Evolutionary conservation across 2,888 invertebrate species (phyloP).

Genomic region (Griposia aprilina): DNA sequence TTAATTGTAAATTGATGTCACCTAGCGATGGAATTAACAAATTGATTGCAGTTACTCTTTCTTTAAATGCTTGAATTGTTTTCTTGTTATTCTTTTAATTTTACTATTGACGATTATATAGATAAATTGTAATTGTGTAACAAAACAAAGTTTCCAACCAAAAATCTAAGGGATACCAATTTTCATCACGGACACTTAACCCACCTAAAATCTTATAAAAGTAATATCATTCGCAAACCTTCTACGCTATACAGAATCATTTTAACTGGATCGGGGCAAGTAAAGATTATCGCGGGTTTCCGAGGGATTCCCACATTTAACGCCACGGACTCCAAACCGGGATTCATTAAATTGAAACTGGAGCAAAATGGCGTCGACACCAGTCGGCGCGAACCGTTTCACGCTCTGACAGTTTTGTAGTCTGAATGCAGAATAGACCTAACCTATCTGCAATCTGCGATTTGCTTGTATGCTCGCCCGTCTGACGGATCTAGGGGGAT

Average conservation of each 20-base stretch:
- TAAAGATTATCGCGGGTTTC: conserved; percentile 73
- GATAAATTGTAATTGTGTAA: neutral
- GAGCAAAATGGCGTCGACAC: conserved; percentile 81
- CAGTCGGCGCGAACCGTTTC: conserved; percentile 81
- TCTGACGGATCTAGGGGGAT: conserved; percentile 40
- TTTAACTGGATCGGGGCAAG: conserved; percentile 56
- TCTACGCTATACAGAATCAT: conserved; percentile 26
- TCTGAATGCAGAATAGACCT: conserved; percentile 79
- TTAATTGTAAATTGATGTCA: conserved; percentile 66
- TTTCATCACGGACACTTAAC: neutral
- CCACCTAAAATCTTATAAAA: conserved; percentile 8
- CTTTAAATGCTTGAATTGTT: conserved; percentile 29
- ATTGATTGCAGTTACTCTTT: conserved; percentile 36
- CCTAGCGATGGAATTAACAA: conserved; percentile 38
- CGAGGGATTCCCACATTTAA: conserved; percentile 77
- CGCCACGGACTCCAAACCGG: conserved; percentile 75
- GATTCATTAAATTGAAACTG: conserved; percentile 85
- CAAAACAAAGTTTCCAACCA: neutral
- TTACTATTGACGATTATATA: neutral
- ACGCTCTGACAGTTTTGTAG: conserved; percentile 84
- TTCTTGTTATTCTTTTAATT: conserved; percentile 6
- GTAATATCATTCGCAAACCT: conserved; percentile 24
- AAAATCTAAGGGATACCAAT: neutral
- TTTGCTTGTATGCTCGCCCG: conserved; percentile 53
- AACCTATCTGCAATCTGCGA: conserved; percentile 77